Conservation (phyloP, 2,113 vertebrate genomes). For the Sinocyclocheilus grahami region DNA sequence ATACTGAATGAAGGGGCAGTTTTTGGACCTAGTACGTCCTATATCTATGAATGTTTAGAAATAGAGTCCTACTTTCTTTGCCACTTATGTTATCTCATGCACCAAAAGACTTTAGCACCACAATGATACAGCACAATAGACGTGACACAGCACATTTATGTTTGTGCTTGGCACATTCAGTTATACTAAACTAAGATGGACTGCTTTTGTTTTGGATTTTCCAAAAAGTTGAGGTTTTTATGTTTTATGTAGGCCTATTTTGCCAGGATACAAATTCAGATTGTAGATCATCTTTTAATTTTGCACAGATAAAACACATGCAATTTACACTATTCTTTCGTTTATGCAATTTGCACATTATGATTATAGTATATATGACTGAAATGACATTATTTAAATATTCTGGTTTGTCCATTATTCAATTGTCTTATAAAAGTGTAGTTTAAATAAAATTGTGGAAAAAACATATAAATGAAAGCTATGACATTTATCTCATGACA, state of each 20-base stretch:
- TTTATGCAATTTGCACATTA: not conserved
- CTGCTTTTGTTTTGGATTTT: not conserved
- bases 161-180: not conserved
- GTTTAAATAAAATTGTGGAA: not conserved
- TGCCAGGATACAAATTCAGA: not conserved
- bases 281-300: not conserved
- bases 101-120: no score
- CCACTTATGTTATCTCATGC: not conserved
- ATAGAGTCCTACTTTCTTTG: no score
- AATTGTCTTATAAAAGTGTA: not conserved
- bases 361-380: not conserved
- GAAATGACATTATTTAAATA: not conserved
- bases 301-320: not conserved
- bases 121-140: not conserved
- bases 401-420: not conserved
- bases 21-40: not conserved
- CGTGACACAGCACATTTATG: not conserved
- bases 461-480: not conserved
- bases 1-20: no score
- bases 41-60: not conserved
- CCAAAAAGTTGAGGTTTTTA: not conserved
- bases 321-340: not conserved
- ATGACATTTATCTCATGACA: not conserved
- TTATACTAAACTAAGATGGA: not conserved
- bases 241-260: not conserved